A percentile compares a stretch with the other conserved stretches of the same genome.
phyloP scores from a whole-genome alignment of 2,113 vertebrate genomes.

The Protomyctophum bolini region DNA sequence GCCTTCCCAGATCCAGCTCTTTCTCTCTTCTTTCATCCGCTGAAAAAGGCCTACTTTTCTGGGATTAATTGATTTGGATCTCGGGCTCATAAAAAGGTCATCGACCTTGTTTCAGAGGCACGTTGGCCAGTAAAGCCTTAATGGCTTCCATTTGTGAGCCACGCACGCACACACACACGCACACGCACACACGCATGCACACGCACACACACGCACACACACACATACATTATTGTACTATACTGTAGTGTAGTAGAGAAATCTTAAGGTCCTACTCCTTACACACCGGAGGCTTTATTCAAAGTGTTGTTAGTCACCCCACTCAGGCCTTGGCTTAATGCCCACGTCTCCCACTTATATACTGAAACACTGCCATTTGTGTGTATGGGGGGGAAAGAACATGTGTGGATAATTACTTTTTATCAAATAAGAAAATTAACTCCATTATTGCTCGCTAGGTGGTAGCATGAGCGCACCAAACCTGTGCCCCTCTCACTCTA shows the following conservation, averaged over 20 bases:
- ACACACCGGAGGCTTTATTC: no score
- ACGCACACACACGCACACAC: constrained; percentile 11
- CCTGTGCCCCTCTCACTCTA: no score
- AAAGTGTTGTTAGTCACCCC: constrained; percentile 25
- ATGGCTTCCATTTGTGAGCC: constrained; percentile 39
- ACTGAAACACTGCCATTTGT: constrained; percentile 13
- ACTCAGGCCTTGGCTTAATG: constrained; percentile 43
- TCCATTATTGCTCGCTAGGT: no score
- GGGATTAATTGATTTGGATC: constrained; percentile 48
- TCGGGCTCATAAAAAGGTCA: constrained; percentile 30
- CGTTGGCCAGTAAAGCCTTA: constrained; percentile 51
- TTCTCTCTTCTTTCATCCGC: constrained; percentile 41
- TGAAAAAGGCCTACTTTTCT: constrained; percentile 31
- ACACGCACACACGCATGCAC: background rate
- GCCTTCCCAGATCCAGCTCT: background rate
- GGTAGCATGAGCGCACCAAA: no score
- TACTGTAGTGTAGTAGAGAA: no score
- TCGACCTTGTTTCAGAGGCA: constrained; percentile 30
- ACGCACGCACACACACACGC: background rate
- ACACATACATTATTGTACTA: background rate
- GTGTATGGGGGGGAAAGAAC: no score
- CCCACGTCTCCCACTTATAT: constrained; percentile 28
- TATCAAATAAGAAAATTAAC: no score
- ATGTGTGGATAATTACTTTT: no score
- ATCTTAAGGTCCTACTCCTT: no score